Percentiles rank a stretch among this genome's conserved stretches.
Evolutionary conservation across 2,113 vertebrate genomes (phyloP).

Genomic region (Epinephelus fuscoguttatus): DNA sequence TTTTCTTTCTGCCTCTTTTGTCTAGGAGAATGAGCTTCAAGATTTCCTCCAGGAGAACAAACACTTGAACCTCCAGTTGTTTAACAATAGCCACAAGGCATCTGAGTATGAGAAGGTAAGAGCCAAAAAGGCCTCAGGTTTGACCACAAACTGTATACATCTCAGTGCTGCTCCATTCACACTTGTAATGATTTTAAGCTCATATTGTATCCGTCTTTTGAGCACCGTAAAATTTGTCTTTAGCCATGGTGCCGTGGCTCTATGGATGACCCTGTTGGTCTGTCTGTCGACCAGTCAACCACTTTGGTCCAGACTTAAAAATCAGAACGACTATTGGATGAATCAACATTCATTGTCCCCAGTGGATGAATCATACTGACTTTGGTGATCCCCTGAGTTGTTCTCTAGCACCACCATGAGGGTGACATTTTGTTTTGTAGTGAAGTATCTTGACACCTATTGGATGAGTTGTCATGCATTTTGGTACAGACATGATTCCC

Average conservation of each 20-base stretch:
- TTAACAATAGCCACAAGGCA: slow-evolving; percentile 79
- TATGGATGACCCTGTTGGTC: neutral
- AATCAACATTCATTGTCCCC: neutral
- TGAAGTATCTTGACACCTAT: neutral
- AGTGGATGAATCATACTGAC: neutral
- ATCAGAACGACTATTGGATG: neutral
- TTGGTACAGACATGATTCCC: neutral
- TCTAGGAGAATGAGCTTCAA: slow-evolving; percentile 90
- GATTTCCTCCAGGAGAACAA: slow-evolving; percentile 84
- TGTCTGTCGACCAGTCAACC: neutral
- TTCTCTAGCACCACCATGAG: neutral
- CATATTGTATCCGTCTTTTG: neutral
- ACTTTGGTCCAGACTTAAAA: neutral
- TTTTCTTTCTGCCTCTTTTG: slow-evolving; percentile 53
- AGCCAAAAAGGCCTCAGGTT: neutral
- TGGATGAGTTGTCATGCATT: neutral
- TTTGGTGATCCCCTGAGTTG: neutral
- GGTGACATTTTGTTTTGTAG: neutral
- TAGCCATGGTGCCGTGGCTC: neutral
- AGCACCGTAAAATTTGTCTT: neutral
- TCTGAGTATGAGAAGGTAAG: slow-evolving; percentile 89
- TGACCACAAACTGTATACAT: neutral
- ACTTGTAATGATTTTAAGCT: slow-evolving; percentile 14
- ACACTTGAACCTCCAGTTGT: slow-evolving; percentile 85
- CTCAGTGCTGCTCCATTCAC: neutral